Conservation (phyloP, 2,888 invertebrate genomes). For the Drosophila monieri region DNA sequence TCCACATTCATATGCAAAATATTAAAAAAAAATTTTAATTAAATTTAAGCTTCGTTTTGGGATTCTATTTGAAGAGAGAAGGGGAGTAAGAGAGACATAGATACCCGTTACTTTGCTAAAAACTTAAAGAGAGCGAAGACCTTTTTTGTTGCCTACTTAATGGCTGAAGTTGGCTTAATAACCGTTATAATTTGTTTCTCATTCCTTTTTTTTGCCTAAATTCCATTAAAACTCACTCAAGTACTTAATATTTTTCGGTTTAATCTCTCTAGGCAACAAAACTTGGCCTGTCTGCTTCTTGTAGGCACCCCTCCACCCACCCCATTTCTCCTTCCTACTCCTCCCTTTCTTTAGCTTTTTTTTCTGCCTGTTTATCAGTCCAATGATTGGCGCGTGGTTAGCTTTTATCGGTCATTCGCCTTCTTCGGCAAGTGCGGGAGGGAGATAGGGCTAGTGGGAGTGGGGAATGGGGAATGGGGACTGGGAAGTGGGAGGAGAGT, state of each 20-base stretch:
- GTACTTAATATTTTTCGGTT: background rate
- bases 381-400: slow-evolving; percentile 60
- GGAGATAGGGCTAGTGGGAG: slow-evolving; percentile 5
- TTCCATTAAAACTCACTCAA: too few species aligned
- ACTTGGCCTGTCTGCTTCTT: slow-evolving; percentile 4
- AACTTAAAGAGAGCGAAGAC: background rate
- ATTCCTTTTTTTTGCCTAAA: too few species aligned
- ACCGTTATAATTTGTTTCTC: too few species aligned
- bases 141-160: background rate
- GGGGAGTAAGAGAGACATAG: background rate
- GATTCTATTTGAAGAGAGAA: background rate
- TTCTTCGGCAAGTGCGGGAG: slow-evolving; percentile 12
- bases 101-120: background rate
- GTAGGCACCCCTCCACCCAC: slow-evolving; percentile 4
- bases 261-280: slow-evolving; percentile 22
- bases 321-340: background rate
- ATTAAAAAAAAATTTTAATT: background rate
- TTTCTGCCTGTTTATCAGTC: slow-evolving; percentile 37
- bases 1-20: background rate
- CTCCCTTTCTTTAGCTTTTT: background rate
- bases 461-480: background rate
- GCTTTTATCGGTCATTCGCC: slow-evolving; percentile 77
- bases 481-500: slow-evolving; percentile 4
- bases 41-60: background rate
- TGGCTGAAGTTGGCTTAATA: background rate